Evolutionary conservation across 1,140 invertebrate species (phyloP).

Genomic region (Cydia strobilella): DNA sequence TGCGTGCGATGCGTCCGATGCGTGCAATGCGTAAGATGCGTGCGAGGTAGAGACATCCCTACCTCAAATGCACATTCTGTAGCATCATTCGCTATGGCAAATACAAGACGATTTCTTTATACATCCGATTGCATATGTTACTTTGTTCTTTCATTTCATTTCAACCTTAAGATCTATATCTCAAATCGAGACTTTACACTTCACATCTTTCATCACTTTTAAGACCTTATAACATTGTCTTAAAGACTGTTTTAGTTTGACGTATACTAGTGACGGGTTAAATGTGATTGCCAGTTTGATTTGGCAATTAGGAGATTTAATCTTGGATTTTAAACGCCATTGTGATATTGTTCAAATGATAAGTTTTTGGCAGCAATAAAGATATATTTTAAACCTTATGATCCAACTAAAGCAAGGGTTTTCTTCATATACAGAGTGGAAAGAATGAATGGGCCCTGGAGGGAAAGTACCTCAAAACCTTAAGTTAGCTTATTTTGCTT

Average conservation of each 20-base stretch:
- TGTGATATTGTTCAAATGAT: neutral
- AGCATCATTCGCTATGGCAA: neutral
- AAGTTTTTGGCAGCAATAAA: neutral
- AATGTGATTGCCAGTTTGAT: neutral
- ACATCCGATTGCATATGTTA: slow-evolving; percentile 14
- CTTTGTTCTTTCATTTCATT: slow-evolving; percentile 2
- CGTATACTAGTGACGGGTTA: neutral
- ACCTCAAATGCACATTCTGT: slow-evolving; percentile 2
- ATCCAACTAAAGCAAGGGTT: too few species aligned
- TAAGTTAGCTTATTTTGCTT: too few species aligned
- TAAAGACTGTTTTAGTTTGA: neutral
- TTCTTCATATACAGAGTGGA: too few species aligned
- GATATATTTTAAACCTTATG: too few species aligned
- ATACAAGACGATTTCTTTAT: neutral
- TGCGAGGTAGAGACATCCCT: too few species aligned
- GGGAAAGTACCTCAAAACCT: too few species aligned
- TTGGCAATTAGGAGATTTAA: neutral
- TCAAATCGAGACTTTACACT: neutral
- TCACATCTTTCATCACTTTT: neutral
- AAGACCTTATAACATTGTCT: neutral
- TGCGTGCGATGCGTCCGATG: too few species aligned
- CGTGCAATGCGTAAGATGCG: too few species aligned
- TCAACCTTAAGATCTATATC: slow-evolving; percentile 10
- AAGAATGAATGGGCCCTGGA: too few species aligned
- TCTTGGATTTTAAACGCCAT: neutral